phyloP scores from a whole-genome alignment of 2,797 vertebrate species.

The Sebastes melanostomus region DNA sequence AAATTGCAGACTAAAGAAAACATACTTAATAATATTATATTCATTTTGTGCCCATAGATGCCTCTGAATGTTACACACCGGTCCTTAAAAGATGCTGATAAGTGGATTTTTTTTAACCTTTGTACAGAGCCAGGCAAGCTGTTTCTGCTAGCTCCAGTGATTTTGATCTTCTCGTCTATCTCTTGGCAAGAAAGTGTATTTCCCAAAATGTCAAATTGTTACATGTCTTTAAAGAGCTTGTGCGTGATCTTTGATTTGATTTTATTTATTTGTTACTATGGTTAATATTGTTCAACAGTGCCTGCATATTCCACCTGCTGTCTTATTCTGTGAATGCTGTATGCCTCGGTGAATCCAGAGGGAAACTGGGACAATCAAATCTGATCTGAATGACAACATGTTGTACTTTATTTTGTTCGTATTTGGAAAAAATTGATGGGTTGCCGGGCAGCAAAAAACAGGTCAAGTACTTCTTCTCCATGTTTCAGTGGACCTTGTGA shows the following conservation, averaged over 20 bases:
- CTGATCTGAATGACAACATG: neutral
- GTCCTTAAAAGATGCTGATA: neutral
- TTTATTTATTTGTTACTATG: neutral
- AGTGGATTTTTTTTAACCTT: neutral
- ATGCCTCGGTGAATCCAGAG: constrained; percentile 5
- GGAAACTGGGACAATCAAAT: neutral
- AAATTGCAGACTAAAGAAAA: too few relatives aligned
- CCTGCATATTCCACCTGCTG: constrained; percentile 41
- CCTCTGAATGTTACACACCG: too few relatives aligned
- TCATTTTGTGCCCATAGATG: too few relatives aligned
- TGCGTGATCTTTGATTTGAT: neutral
- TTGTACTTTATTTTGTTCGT: neutral
- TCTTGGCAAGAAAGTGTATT: neutral
- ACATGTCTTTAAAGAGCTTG: constrained; percentile 10
- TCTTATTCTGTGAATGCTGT: constrained; percentile 36
- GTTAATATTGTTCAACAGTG: constrained; percentile 25
- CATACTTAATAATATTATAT: too few relatives aligned
- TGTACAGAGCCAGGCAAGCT: neutral
- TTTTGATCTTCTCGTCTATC: neutral
- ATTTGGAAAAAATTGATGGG: neutral
- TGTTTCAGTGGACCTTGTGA: constrained; percentile 28
- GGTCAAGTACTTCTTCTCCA: neutral
- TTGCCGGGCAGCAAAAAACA: neutral
- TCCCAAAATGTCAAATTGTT: neutral
- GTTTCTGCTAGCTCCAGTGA: neutral